Percentiles rank a stretch among this genome's conserved stretches.
These are phyloP conservation scores for Cirrhinus mrigala DNA, from an alignment of 2,797 vertebrate genomes.

Conservation along the genomic window DNA sequence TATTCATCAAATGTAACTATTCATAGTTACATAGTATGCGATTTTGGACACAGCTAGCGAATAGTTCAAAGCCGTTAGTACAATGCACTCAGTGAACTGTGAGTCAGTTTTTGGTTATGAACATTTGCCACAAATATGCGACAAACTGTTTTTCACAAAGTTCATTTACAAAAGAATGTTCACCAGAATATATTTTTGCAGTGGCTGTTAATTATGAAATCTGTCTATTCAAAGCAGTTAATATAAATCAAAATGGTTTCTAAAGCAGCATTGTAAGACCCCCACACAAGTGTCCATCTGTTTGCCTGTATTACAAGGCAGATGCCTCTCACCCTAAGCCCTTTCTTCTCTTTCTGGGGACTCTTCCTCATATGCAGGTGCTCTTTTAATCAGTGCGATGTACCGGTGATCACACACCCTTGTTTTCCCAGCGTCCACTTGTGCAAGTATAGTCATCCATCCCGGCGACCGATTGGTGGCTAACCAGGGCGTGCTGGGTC, in stretches of 20 bases:
- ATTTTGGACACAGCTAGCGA: neutral
- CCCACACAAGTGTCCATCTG: slow-evolving; percentile 76
- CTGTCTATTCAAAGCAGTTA: slow-evolving; percentile 16
- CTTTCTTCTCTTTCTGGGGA: slow-evolving; percentile 68
- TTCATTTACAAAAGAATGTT: neutral
- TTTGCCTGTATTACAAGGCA: slow-evolving; percentile 73
- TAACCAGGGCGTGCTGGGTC: slow-evolving; percentile 63
- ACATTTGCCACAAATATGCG: neutral
- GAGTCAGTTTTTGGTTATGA: neutral
- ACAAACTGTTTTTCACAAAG: neutral
- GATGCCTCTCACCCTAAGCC: slow-evolving; percentile 75
- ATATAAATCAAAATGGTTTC: slow-evolving; percentile 55
- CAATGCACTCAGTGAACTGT: neutral
- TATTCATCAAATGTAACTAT: neutral
- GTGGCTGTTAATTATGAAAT: neutral
- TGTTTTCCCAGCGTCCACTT: slow-evolving; percentile 49
- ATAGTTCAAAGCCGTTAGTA: neutral
- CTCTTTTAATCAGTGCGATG: slow-evolving; percentile 78
- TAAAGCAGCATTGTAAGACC: slow-evolving; percentile 62
- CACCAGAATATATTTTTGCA: neutral
- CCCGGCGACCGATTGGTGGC: slow-evolving; percentile 44
- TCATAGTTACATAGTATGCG: neutral
- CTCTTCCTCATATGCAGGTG: slow-evolving; percentile 66
- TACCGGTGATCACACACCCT: slow-evolving; percentile 58
- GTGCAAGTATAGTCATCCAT: slow-evolving; percentile 56